Evolutionary conservation across 2,797 vertebrate genomes (phyloP).

Genomic region (Salarias fasciatus): DNA sequence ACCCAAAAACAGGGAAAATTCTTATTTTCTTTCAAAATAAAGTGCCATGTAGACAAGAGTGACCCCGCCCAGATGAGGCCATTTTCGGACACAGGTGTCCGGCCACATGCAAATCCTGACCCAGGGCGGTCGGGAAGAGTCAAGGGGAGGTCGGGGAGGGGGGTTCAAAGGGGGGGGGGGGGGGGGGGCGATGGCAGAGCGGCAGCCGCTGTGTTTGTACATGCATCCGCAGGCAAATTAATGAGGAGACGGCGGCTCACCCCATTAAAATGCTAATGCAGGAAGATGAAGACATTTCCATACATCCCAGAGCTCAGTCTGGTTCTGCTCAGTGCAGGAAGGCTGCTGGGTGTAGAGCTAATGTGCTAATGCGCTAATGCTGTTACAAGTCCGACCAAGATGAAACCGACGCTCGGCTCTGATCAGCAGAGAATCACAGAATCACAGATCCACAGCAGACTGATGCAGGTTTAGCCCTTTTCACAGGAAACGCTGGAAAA

Average conservation of each 20-base stretch:
- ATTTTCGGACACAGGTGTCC: slow-evolving; percentile 71
- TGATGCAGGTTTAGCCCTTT: background rate
- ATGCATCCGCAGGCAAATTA: slow-evolving; percentile 77
- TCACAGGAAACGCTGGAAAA: too few species aligned
- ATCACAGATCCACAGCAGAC: background rate
- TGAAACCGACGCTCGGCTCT: too few species aligned
- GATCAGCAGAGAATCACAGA: too few species aligned
- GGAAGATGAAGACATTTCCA: slow-evolving; percentile 75
- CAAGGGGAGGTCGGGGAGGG: slow-evolving; percentile 32
- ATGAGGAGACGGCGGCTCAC: slow-evolving; percentile 70
- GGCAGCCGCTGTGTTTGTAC: slow-evolving; percentile 75
- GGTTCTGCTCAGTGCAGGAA: slow-evolving; percentile 59
- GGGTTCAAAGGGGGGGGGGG: slow-evolving; percentile 46
- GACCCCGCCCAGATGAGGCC: slow-evolving; percentile 52
- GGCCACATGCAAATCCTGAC: slow-evolving; percentile 74
- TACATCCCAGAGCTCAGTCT: slow-evolving; percentile 65
- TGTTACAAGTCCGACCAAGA: slow-evolving; percentile 43
- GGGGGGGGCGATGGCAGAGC: slow-evolving; percentile 58
- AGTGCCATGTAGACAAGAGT: too few species aligned
- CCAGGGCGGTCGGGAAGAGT: slow-evolving; percentile 27
- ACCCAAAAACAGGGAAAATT: too few species aligned
- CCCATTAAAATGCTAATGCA: slow-evolving; percentile 85
- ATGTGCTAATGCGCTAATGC: too few species aligned
- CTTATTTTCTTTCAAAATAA: too few species aligned
- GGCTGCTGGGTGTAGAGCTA: slow-evolving; percentile 46